Evolutionary conservation across 2,888 invertebrate genomes (phyloP).

Genomic region (Thymelicus sylvestris): DNA sequence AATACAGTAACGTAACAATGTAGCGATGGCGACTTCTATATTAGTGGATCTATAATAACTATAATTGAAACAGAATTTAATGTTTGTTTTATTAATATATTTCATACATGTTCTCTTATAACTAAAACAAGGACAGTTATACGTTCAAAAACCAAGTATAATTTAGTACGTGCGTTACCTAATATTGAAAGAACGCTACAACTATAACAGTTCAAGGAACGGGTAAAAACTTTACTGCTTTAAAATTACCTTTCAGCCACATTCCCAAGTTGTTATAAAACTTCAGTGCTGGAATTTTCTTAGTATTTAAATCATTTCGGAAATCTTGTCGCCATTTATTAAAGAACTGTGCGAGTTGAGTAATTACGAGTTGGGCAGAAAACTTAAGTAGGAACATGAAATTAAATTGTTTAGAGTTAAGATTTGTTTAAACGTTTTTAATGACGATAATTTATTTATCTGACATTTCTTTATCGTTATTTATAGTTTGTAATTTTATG

Average conservation of each 20-base stretch:
- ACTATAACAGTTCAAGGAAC: not conserved
- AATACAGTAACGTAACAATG: too few species aligned
- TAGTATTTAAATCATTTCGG: constrained; percentile 24
- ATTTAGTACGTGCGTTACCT: too few species aligned
- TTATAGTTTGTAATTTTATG: constrained; percentile 1
- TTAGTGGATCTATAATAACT: too few species aligned
- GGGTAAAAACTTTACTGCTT: constrained; percentile 5
- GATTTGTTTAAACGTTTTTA: not conserved
- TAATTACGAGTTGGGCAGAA: constrained; percentile 5
- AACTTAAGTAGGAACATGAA: constrained; percentile 1
- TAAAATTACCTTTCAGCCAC: constrained; percentile 27
- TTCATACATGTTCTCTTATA: too few species aligned
- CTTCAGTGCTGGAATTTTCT: constrained; percentile 18
- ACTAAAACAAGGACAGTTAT: too few species aligned
- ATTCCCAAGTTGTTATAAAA: constrained; percentile 12
- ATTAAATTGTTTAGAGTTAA: not conserved
- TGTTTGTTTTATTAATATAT: too few species aligned
- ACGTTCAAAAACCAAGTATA: too few species aligned
- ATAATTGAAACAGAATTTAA: too few species aligned
- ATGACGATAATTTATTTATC: not conserved
- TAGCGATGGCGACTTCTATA: too few species aligned
- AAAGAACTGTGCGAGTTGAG: not conserved
- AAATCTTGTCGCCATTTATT: constrained; percentile 14
- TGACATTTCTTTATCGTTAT: constrained; percentile 3
- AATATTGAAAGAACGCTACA: too few species aligned